Percentiles rank a stretch among this genome's conserved stretches.
These are phyloP conservation scores for Cryptoblepharus egeriae DNA, from an alignment of 2,797 vertebrate genomes.

Conservation along the genomic window DNA sequence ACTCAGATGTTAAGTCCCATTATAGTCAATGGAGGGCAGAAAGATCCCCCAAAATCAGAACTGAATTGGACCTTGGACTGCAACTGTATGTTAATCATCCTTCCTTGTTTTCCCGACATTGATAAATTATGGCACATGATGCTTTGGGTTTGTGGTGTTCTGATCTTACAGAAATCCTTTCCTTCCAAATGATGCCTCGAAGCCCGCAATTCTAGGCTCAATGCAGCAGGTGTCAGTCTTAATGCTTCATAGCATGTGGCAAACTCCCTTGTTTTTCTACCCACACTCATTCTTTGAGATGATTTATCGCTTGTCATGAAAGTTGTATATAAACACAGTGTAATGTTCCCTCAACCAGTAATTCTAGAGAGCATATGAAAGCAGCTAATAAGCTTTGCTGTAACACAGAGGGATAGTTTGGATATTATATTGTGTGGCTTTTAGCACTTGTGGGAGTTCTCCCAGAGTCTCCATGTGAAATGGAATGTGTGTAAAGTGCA, in stretches of 20 bases:
- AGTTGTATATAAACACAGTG: constrained; percentile 54
- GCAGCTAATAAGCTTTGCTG: constrained; percentile 34
- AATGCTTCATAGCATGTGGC: constrained; percentile 50
- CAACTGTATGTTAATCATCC: background rate
- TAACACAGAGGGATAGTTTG: background rate
- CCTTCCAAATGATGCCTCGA: constrained; percentile 37
- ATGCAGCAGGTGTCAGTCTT: constrained; percentile 61
- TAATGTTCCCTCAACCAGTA: constrained; percentile 56
- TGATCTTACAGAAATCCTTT: constrained; percentile 55
- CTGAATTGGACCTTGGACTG: no score
- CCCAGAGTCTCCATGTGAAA: background rate
- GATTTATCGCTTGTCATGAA: constrained; percentile 62
- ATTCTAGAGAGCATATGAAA: background rate
- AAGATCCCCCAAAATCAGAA: no score
- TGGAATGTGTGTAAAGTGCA: no score
- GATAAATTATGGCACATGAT: constrained; percentile 49
- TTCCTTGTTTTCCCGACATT: constrained; percentile 55
- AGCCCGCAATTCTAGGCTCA: constrained; percentile 54
- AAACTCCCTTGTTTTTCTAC: constrained; percentile 56
- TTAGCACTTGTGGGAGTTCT: background rate
- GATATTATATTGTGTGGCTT: constrained; percentile 6
- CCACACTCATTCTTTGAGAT: constrained; percentile 58
- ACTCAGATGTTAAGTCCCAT: no score
- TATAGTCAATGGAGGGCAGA: no score
- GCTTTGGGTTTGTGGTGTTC: constrained; percentile 54